Evolutionary conservation across 2,113 vertebrate species (phyloP), one percentile per base, ranked within the genome.

Genomic region (Neotoma lepida): DNA sequence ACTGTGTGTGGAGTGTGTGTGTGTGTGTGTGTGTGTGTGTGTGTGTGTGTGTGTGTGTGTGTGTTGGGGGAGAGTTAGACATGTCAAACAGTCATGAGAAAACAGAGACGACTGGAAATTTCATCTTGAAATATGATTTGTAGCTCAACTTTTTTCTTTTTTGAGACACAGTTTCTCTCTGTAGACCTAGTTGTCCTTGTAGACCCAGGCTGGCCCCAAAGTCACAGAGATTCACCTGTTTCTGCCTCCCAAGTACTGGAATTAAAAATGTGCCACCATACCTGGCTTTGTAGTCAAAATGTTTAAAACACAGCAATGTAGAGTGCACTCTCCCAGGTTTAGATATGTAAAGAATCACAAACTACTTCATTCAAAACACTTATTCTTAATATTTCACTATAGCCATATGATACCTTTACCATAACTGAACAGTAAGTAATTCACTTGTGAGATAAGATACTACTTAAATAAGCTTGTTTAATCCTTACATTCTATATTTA

Each of bases 401-500:
- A 81, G 82, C 35, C 9, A 85, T 94, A 63, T 18, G 81, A 41
- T 54, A 70, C 33, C 85, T 80, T 85, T 58, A 93, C 94, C 81
- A 86, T 82, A 91, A 90, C 39, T 68, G 22, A 74, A 68, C 63
- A 71, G 82, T 71, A 86, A 71, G 82, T 71, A 86, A 86, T 64
- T 64, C 81, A 51, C 44, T 68, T 73, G 26, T 74, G 41, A 84
- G 58, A 41, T 44, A 44, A 8, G 39, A 41, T 44, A 26, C 13
- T 86, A 92, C 44, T 74, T 89, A 95, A 90, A 88, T 78, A 26
- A 92, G 88, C 63, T 88, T 28, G 87, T 46, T 94, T 49, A 78
- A 28, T 54, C 17, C 2, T 80, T 46, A 81, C 8, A 56, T 20
- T 44, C 26, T 92, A 18, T 96, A 35, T 61, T 93, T 84, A 95